Conservation (phyloP, 2,113 vertebrate species). For the Zosterops pallidus region DNA sequence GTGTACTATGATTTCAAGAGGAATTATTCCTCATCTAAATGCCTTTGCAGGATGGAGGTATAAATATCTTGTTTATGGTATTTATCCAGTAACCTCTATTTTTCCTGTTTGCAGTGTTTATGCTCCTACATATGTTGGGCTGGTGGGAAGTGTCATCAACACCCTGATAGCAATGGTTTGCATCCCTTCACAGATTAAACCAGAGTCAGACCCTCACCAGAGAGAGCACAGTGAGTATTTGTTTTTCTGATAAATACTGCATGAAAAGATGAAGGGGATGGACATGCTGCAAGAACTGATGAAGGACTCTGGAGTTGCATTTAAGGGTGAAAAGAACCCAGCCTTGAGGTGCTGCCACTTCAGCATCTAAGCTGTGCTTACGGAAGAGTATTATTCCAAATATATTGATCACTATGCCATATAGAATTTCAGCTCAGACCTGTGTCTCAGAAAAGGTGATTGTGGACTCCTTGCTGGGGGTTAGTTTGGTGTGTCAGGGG, state of each 20-base stretch:
- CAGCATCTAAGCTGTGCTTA: neutral
- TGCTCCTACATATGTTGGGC: constrained; percentile 71
- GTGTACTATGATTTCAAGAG: neutral
- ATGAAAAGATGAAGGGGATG: neutral
- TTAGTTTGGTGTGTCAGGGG: neutral
- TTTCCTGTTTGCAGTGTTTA: constrained; percentile 74
- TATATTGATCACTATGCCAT: rapidly evolving
- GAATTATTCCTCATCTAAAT: neutral
- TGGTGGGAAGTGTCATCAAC: constrained; percentile 77
- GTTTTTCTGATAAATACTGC: neutral
- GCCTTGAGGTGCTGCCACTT: neutral
- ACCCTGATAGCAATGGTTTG: constrained; percentile 77
- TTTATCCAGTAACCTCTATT: neutral
- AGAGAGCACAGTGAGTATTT: constrained; percentile 68
- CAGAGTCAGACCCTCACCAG: neutral
- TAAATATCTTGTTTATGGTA: neutral
- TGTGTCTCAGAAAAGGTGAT: neutral
- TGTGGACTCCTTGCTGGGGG: neutral
- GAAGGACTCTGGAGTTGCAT: neutral
- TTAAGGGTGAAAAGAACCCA: neutral
- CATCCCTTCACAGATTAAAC: constrained; percentile 83
- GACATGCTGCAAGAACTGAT: neutral
- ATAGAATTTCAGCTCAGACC: neutral
- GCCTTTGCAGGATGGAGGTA: neutral
- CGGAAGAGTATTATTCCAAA: neutral